Evolutionary conservation across 2,888 invertebrate species (phyloP), one percentile per base, ranked within the genome.

Genomic region (Chymomyza fuscimana): DNA sequence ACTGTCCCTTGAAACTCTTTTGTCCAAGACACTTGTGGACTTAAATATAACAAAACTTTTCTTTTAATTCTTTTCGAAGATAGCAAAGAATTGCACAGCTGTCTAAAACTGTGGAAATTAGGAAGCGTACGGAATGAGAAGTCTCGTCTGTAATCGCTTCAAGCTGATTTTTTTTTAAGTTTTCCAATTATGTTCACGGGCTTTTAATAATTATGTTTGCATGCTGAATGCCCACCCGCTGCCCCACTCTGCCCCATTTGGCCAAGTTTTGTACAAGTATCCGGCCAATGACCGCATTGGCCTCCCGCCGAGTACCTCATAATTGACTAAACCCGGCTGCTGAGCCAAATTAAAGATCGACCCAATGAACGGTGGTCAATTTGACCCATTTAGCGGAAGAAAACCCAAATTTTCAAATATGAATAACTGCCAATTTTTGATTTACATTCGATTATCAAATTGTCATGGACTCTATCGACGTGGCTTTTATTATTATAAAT

Each of bases 141-240:
- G 7, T 7, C 32, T 5, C 7, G 9, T 7, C 12, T 46, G 3
- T 46, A 46, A 46, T 46, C 10, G 12, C 5, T 12, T 46, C 4
- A 46, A 4, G 4, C 1, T 12, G 12, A 12, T 46, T 10, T 46
- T 10, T 40, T 46, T 46, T 46, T 46, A 46, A 46, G 54, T 54
- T 54, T 54, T 54, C 9, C 16, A 16, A 15, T 22, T 54, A 19
- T 54, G 6, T 54, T 54, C 22, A 54, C 16, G 22, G 22, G 54
- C 54, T 5, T 54, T 54, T 54, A 54, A 54, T 54, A 54, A 54
- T 54, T 19, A 54, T 54, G 54, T 54, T 54, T 54, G 54, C 54
- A 54, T 19, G 19, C 54, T 54, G 19, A 12, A 46, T 46, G 40
- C 40, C 12, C 40, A 12, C 40, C 40, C 40, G 40, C 40, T 46